Evolutionary conservation across 2,888 invertebrate species (phyloP), one percentile per base, ranked within the genome.

Genomic region (Nomada fabriciana): DNA sequence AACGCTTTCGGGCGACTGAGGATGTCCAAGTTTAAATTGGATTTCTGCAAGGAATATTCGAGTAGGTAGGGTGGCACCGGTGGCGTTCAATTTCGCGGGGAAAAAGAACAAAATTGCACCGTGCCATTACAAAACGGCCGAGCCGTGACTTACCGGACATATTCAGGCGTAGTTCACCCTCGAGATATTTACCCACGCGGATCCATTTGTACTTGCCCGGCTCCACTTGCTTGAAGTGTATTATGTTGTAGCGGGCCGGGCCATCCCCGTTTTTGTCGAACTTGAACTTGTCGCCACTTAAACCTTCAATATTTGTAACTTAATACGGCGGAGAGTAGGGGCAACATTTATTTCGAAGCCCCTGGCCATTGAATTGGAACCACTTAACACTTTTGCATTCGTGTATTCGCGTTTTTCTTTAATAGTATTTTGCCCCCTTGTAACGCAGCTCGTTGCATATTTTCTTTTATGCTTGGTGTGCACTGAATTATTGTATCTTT

Each of bases 211-310:
- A 98, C 83, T 95, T 95, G 0, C 97, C 97, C 0, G 95, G 95
- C 1, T 96, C 94, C 11, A 96, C 95, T 92, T 98, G 98, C 93
- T 98, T 98, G 95, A 98, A 99, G 94, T 99, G 98, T 81, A 99
- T 97, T 88, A 99, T 98, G 93, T 98, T 98, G 95, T 99, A 99
- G 59, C 98, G 95, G 0, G 98, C 98, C 0, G 98, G 98, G 0
- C 98, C 98, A 91, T 99, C 99, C 0, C 98, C 98, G 89, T 98
- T 97, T 79, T 94, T 95, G 93, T 98, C 98, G 94, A 99, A 99
- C 88, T 96, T 97, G 94, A 99, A 99, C 91, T 96, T 95, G 93
- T 98, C 98, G 0, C 97, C 97, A 88, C 97, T 98, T 43, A 98
- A 94, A 91, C 98, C 98, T 98, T 93, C 23, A 91, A 92, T 77